phyloP scores from a whole-genome alignment of 2,888 invertebrate species.

The Euzophera pinguis region DNA sequence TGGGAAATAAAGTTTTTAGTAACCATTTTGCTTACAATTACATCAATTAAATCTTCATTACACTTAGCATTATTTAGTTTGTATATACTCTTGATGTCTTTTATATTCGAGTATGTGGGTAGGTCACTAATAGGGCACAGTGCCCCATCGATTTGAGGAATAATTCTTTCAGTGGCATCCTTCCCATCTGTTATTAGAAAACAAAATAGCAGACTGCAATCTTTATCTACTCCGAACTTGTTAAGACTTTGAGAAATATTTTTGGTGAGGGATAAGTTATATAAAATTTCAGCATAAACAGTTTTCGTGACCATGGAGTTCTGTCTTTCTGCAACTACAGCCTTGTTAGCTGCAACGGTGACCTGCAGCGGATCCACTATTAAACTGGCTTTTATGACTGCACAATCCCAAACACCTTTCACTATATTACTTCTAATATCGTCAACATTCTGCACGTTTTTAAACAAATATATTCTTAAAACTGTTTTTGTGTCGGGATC shows the following conservation, averaged over 20 bases:
- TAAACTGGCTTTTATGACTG: constrained; percentile 80
- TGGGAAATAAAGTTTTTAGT: constrained; percentile 80
- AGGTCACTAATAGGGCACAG: constrained; percentile 68
- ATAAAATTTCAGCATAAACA: constrained; percentile 83
- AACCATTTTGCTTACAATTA: constrained; percentile 83
- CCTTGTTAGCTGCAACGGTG: constrained; percentile 84
- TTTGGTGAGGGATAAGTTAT: constrained; percentile 83
- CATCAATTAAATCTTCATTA: constrained; percentile 67
- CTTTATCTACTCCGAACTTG: constrained; percentile 81
- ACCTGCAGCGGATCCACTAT: constrained; percentile 81
- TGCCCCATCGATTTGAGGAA: constrained; percentile 77
- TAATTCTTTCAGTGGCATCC: constrained; percentile 48
- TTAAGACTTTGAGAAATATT: constrained; percentile 84
- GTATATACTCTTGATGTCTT: constrained; percentile 79
- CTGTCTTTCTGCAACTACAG: constrained; percentile 70
- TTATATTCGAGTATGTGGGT: constrained; percentile 60
- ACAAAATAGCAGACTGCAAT: constrained; percentile 49
- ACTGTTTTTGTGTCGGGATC: constrained; percentile 62
- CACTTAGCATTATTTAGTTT: constrained; percentile 78
- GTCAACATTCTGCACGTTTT: constrained; percentile 79
- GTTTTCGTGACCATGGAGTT: constrained; percentile 79
- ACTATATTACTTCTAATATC: constrained; percentile 76
- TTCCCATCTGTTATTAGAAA: constrained; percentile 40
- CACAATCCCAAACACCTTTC: constrained; percentile 79
- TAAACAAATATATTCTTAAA: constrained; percentile 75